Conservation (phyloP, 2,888 invertebrate species). For the Tribolium freemani region DNA sequence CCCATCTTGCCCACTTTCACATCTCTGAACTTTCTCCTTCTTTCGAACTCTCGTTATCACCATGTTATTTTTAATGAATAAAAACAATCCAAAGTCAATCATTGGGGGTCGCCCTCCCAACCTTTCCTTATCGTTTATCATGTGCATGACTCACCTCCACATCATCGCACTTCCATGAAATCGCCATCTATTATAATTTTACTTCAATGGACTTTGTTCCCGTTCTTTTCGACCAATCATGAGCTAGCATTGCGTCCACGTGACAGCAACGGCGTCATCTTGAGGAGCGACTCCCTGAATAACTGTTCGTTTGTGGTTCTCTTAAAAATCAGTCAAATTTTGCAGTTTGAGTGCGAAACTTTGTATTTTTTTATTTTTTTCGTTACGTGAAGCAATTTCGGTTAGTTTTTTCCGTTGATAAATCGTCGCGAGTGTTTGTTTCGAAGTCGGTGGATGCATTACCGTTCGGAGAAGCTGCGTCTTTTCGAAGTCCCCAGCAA, state of each 20-base stretch:
- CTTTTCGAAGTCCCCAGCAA: slow-evolving; percentile 36
- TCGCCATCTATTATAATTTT: not conserved
- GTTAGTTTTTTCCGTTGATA: not conserved
- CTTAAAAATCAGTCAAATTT: not conserved
- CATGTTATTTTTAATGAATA: not conserved
- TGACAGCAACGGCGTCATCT: not conserved
- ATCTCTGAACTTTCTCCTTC: not conserved
- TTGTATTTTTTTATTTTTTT: slow-evolving; percentile 1
- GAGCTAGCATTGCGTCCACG: not conserved
- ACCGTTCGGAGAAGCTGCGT: slow-evolving; percentile 46
- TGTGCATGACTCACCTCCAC: not conserved
- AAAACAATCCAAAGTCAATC: not conserved
- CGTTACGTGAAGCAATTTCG: not conserved
- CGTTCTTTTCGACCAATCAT: not conserved
- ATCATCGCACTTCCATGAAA: not conserved
- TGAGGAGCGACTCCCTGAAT: not conserved
- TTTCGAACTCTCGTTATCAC: not conserved
- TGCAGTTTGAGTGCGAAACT: not conserved
- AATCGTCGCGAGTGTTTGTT: not conserved
- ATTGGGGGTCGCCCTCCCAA: not conserved
- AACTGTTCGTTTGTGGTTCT: not conserved
- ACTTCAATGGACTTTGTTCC: not conserved
- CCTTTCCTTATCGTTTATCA: not conserved
- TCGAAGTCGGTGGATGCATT: slow-evolving; percentile 51
- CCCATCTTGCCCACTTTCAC: not conserved